phyloP scores from a whole-genome alignment of 2,888 invertebrate species.

The Portevinia maculata region DNA sequence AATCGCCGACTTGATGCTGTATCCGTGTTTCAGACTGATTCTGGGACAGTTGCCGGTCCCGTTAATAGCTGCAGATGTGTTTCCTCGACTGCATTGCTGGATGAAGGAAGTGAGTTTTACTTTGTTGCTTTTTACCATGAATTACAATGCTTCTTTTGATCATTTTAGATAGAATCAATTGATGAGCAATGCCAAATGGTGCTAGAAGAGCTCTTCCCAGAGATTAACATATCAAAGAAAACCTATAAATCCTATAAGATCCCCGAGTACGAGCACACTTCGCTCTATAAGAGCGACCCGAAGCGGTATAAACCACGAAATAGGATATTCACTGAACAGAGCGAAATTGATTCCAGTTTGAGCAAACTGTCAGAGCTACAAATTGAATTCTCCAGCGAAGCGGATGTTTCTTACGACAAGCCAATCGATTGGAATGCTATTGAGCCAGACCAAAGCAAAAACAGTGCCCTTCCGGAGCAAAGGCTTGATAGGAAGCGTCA shows the following conservation, averaged over 20 bases:
- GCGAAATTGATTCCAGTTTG: slow-evolving; percentile 87
- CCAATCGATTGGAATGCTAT: slow-evolving; percentile 86
- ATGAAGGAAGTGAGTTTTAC: slow-evolving; percentile 81
- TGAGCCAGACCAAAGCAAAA: slow-evolving; percentile 89
- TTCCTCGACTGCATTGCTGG: slow-evolving; percentile 88
- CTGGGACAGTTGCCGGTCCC: slow-evolving; percentile 80
- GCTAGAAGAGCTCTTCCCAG: slow-evolving; percentile 76
- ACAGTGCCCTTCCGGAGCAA: slow-evolving; percentile 90
- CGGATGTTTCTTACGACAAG: slow-evolving; percentile 75
- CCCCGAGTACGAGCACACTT: slow-evolving; percentile 78
- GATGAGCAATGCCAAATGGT: slow-evolving; percentile 77
- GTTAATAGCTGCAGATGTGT: slow-evolving; percentile 75
- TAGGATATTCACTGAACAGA: slow-evolving; percentile 89
- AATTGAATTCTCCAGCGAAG: slow-evolving; percentile 77
- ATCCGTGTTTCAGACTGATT: slow-evolving; percentile 87
- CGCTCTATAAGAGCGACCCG: slow-evolving; percentile 87
- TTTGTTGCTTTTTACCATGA: not conserved
- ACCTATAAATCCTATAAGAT: slow-evolving; percentile 71
- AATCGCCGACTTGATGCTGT: slow-evolving; percentile 91
- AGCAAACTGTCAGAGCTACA: slow-evolving; percentile 79
- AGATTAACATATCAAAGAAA: slow-evolving; percentile 61
- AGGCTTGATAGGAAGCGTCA: slow-evolving; percentile 91
- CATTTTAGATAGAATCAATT: slow-evolving; percentile 78
- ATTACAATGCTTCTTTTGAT: not conserved
- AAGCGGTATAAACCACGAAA: slow-evolving; percentile 89